phyloP scores from a whole-genome alignment of 2,113 vertebrate genomes.

The Labeo rohita region DNA sequence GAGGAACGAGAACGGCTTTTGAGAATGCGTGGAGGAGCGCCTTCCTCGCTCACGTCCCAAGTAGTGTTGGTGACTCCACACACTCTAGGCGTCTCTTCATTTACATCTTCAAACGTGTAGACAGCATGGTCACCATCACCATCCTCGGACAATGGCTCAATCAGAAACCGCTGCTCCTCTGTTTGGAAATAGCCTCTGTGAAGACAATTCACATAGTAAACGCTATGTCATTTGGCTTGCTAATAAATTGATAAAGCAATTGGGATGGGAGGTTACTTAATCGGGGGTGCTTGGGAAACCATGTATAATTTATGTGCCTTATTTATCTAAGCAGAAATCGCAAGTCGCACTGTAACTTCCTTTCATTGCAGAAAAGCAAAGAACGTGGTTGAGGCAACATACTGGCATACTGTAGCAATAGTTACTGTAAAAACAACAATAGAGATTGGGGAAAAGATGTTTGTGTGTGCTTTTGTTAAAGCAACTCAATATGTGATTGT shows the following conservation, averaged over 20 bases:
- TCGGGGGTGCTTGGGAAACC: not conserved
- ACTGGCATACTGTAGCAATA: not conserved
- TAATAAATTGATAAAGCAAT: not conserved
- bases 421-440: not conserved
- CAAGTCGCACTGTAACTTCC: not conserved
- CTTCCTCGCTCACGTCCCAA: slow-evolving; percentile 61
- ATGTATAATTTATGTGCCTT: not conserved
- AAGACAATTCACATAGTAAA: not conserved
- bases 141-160: slow-evolving; percentile 70
- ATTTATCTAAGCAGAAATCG: not conserved
- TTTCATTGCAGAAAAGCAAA: not conserved
- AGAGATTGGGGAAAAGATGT: not conserved
- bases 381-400: not conserved
- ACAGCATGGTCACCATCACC: slow-evolving; percentile 72
- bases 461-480: not conserved
- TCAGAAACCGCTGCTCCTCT: slow-evolving; percentile 75
- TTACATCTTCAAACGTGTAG: slow-evolving; percentile 50
- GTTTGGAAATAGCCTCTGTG: slow-evolving; percentile 77
- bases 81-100: slow-evolving; percentile 49
- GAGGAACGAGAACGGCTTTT: slow-evolving; percentile 68
- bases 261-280: not conserved
- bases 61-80: slow-evolving; percentile 80
- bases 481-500: not conserved
- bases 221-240: not conserved
- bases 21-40: slow-evolving; percentile 65